Conservation (phyloP, 2,888 invertebrate species). For the Octodonta nipae region DNA sequence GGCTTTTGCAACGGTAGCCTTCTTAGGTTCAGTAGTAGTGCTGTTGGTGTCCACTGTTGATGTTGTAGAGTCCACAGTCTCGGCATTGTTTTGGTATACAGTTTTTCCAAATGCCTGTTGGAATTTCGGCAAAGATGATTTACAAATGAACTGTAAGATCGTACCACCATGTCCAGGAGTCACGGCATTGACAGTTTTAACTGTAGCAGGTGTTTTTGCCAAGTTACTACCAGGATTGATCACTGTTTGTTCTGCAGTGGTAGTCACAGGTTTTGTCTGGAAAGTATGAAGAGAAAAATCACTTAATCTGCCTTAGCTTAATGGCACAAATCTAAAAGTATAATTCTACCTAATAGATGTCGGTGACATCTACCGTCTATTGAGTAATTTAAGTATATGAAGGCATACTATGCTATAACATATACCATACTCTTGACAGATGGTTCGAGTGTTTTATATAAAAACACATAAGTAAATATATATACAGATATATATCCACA, state of each 20-base stretch:
- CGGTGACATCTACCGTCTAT: no score
- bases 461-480: no score
- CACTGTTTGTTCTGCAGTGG: slow-evolving; percentile 13
- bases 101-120: slow-evolving; percentile 68
- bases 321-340: no score
- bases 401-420: no score
- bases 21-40: slow-evolving; percentile 19
- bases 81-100: slow-evolving; percentile 40
- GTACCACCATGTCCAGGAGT: slow-evolving; percentile 24
- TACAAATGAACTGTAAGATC: slow-evolving; percentile 48
- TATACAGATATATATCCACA: no score
- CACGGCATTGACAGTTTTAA: slow-evolving; percentile 16
- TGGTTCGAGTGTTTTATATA: no score
- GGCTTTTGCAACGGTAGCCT: slow-evolving; percentile 41
- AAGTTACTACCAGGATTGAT: slow-evolving; percentile 12
- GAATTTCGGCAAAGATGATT: slow-evolving; percentile 56
- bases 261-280: slow-evolving; percentile 10
- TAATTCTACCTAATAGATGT: no score
- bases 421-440: no score
- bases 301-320: no score
- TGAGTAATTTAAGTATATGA: no score
- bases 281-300: no score
- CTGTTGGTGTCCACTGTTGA: slow-evolving; percentile 14
- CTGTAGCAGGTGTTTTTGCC: slow-evolving; percentile 17
- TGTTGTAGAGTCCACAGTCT: slow-evolving; percentile 16